A percentile compares a stretch with the other conserved stretches of the same genome.
These are phyloP conservation scores for Morpho deidamia DNA, from an alignment of 2,888 invertebrate genomes.

Conservation along the genomic window DNA sequence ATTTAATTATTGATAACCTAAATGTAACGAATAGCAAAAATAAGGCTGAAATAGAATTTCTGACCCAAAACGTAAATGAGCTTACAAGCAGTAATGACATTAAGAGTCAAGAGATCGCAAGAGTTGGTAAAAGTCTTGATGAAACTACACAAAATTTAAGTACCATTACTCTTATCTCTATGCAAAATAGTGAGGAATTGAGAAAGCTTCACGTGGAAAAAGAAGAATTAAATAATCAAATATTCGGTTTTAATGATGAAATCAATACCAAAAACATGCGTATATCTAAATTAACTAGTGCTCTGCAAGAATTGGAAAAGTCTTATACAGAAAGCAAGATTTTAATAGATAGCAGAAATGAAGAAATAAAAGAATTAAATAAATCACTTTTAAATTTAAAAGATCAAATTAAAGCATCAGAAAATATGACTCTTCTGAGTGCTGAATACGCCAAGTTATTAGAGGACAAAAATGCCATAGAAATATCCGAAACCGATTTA, in stretches of 20 bases:
- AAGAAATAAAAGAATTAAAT: constrained; percentile 58
- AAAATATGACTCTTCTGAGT: constrained; percentile 42
- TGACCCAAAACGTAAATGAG: constrained; percentile 40
- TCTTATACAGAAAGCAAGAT: constrained; percentile 33
- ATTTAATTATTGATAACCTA: constrained; percentile 49
- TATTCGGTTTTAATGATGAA: constrained; percentile 44
- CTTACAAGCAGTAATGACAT: constrained; percentile 38
- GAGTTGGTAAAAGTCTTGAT: constrained; percentile 38
- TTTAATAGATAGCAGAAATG: constrained; percentile 44
- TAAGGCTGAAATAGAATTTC: constrained; percentile 33
- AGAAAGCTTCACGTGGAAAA: constrained; percentile 43
- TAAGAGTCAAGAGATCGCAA: constrained; percentile 51
- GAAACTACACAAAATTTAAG: constrained; percentile 36
- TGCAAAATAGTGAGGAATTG: constrained; percentile 41
- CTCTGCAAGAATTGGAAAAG: constrained; percentile 39
- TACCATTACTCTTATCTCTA: constrained; percentile 31
- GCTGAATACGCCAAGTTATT: constrained; percentile 47
- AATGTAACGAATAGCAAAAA: constrained; percentile 43
- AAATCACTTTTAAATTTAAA: constrained; percentile 51
- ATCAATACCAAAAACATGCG: constrained; percentile 41
- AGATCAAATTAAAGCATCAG: constrained; percentile 47
- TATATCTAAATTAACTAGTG: constrained; percentile 38
- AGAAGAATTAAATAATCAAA: constrained; percentile 45
- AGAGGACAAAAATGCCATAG: constrained; percentile 47
- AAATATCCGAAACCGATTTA: constrained; percentile 40